Evolutionary conservation across 1,140 invertebrate genomes (phyloP), one percentile per base, ranked within the genome.

Genomic region (Brachystomella parvula): DNA sequence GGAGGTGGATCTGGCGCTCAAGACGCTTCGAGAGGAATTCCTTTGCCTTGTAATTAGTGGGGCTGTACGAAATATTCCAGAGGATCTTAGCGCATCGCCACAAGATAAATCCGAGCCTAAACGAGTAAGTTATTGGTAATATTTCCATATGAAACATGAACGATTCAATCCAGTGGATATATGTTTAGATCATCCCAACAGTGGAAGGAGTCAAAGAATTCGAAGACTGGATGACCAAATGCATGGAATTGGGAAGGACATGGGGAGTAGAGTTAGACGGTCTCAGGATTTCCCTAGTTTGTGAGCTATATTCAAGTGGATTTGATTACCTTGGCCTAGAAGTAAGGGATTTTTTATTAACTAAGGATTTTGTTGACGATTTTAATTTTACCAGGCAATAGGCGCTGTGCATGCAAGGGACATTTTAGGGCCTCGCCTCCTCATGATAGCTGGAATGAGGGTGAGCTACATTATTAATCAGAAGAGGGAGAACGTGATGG

Each of bases 231-330:
- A 87, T 89, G 78, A 77, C 83, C 73, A 84, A 85, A 73, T 85
- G 88, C 66, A 79, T 86, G 49, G 81, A 80, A 24, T 77, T 96
- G 28, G 87, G 88, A 0, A 82, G 85, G 47, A 83, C 88, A 59
- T 95, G 93, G 90, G 83, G 85, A 65, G 77, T 94, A 32, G 85
- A 90, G 75, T 80, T 82, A 24, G 89, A 92, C 73, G 82, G 84
- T 69, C 78, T 95, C 35, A 83, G 85, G 70, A 82, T 86, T 71
- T 86, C 90, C 78, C 86, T 92, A 80, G 83, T 89, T 53, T 83
- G 84, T 72, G 84, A 90, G 73, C 78, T 92, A 19, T 92, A 90
- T 75, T 81, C 82, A 0, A 83, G 83, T 75, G 89, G 89, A 47
- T 86, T 87, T 73, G 90, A 94, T 82, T 81, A 80, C 35, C 76